Evolutionary conservation across 2,888 invertebrate genomes (phyloP), one percentile per base, ranked within the genome.

Genomic region (Stramonita haemastoma): DNA sequence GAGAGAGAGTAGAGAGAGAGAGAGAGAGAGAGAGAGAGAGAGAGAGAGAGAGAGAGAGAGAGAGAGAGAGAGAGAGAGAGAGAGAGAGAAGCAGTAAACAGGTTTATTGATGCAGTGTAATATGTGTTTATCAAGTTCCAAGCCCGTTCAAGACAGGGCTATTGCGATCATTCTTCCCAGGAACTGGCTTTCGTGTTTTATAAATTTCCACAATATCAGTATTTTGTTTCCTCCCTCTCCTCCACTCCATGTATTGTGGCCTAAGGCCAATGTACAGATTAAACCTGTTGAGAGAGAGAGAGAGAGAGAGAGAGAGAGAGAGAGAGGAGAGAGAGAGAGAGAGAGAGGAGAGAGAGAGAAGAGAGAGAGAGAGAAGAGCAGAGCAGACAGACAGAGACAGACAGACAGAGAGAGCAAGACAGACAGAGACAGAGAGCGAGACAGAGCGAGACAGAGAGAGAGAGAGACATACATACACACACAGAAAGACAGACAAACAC

Each of bases 311-410:
- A 79, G 34, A 85, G 56, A 57, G 32, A n/a, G 57, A 19, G 85
- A 85, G 83, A 29, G 83, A 83, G 83, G 83, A 83, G 83, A 83
- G 83, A 83, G 32, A 34, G 34, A 83, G 83, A 83, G 34, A 83
- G 83, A 56, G 85, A 85, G 8, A 85, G 56, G 5, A 36, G 56
- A 85, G 5, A 36, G 85, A 34, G 1, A 85, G 26, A 34, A 19
- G 85, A 85, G 26, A 56, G 15, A n/a, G 17, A 56, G n/a, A n/a
- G 15, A 36, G 15, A 29, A 77, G 77, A 29, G n/a, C 13, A n/a
- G 26, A 11, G 26, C 15, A 77, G n/a, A 77, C 17, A 77, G n/a
- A 77, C 77, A 77, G n/a, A 77, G 77, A 77, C 2, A 77, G 77
- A 77, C 19, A 77, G 29, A 29, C 19, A 77, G n/a, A 77, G 26